Conservation (phyloP, 2,113 vertebrate species). For the Panthera uncia region DNA sequence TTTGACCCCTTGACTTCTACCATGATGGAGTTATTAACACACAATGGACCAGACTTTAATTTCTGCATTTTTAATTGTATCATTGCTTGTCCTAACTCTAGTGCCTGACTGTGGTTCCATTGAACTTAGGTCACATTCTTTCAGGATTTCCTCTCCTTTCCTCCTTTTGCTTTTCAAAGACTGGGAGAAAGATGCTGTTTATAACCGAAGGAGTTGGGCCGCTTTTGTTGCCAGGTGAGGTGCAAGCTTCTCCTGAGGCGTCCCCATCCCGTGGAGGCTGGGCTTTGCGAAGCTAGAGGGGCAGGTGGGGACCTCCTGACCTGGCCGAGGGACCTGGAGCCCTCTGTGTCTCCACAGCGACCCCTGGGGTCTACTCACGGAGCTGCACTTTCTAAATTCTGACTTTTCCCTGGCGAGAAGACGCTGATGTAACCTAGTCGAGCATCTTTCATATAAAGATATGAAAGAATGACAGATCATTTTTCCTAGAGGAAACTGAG, state of each 20-base stretch:
- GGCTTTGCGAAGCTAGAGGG: not conserved
- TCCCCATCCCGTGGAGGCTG: not conserved
- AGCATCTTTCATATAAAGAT: constrained; percentile 57
- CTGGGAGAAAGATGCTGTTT: constrained; percentile 38
- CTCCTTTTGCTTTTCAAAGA: constrained; percentile 61
- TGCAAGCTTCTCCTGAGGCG: not conserved
- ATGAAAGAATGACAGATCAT: constrained; percentile 56
- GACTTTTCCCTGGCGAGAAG: not conserved
- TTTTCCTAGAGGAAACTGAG: constrained; percentile 68
- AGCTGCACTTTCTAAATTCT: not conserved
- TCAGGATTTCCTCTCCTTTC: constrained; percentile 49
- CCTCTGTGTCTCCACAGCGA: constrained; percentile 31
- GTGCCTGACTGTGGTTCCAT: not conserved
- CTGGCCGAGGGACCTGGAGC: not conserved
- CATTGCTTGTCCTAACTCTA: not conserved
- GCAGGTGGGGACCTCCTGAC: not conserved
- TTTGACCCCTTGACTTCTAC: constrained; percentile 56
- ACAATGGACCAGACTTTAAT: not conserved
- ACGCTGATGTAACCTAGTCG: not conserved
- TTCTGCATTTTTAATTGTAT: constrained; percentile 9
- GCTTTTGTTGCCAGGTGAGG: constrained; percentile 6
- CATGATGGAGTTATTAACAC: constrained; percentile 30
- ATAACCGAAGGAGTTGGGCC: not conserved
- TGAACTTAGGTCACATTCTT: constrained; percentile 53
- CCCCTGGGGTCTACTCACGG: not conserved